Percentiles rank a stretch among this genome's conserved stretches.
These are phyloP conservation scores for Malacosoma neustria DNA, from an alignment of 2,888 invertebrate species.

Conservation along the genomic window DNA sequence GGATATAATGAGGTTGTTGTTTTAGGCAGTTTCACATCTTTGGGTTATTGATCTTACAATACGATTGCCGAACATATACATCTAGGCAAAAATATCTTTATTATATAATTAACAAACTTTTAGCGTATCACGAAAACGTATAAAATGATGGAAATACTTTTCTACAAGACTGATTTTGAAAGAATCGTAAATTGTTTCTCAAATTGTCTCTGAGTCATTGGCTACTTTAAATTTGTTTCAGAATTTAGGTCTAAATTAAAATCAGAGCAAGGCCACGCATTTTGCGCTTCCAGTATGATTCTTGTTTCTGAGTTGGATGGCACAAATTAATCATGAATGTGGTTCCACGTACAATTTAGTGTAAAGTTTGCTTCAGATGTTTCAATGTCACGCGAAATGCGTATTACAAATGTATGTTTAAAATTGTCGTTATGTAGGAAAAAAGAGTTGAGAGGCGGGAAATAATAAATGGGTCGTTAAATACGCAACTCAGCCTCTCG, in stretches of 20 bases:
- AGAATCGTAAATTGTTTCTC: too few species aligned
- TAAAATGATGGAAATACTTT: too few species aligned
- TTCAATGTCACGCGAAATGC: constrained; percentile 5
- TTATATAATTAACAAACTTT: too few species aligned
- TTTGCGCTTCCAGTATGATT: constrained; percentile 26
- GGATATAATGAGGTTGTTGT: too few species aligned
- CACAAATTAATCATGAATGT: constrained; percentile 27
- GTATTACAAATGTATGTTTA: not conserved
- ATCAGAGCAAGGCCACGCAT: constrained; percentile 38
- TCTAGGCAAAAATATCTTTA: too few species aligned
- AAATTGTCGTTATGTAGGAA: not conserved
- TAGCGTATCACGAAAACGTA: too few species aligned
- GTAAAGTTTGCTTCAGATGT: constrained; percentile 8
- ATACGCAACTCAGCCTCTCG: not conserved
- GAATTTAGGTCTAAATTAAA: constrained; percentile 24
- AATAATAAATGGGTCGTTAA: not conserved
- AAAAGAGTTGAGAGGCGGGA: not conserved
- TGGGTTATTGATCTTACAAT: too few species aligned
- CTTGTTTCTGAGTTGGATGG: constrained; percentile 5
- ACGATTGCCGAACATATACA: too few species aligned
- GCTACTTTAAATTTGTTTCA: constrained; percentile 10
- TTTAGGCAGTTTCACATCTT: too few species aligned
- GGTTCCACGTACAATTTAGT: constrained; percentile 17
- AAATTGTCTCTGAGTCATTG: too few species aligned
- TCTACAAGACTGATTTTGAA: too few species aligned